Base-by-base conservation (phyloP, 2,797 vertebrate species). In the Arctocebus calabarensis region DNA sequence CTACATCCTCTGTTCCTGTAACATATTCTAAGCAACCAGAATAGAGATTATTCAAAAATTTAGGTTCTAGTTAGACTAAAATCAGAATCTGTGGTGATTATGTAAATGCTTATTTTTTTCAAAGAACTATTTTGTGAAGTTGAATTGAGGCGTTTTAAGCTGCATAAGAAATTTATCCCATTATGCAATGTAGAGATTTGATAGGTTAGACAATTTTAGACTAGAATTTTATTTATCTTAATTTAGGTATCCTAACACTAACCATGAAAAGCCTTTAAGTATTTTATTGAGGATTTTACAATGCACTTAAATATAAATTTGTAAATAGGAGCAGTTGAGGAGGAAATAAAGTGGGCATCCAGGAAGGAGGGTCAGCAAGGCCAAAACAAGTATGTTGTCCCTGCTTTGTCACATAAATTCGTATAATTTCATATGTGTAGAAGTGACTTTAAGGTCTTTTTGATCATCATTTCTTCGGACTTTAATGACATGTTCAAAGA, bases 81-180 rank as follows among this genome's bases (percentile, higher is more conserved):
- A 62, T 48, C 74, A 81, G 68, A 89, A 89, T 84, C 68, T 27
- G 27, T 92, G 29, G 64, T 89, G 84, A 79, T 93, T 93, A 52
- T 40, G 55, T 93, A 95, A 90, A 92, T 75, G 75, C 74, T 93
- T 89, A 73, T 75, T 64, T 96, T 94, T 94, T 94, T 84, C 62
- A 73, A 82, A 91, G 83, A 62, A 84, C 78, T 90, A 2, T 84
- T 95, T 95, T 90, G 55, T 43, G 64, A 90, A 73, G 45, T 57
- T 34, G 64, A 66, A 32, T 90, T 20, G 55, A 79, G 40, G n/a
- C 32, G 6, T 61, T 64, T 94, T 61, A 89, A 82, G 66, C 55
- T 78, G 68, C 55, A 5, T 71, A 66, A 77, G 57, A 88, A 88
- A 75, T 82, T 71, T 82, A 40, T 16, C 29, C 40, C 12, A 1